A percentile compares a stretch with the other conserved stretches of the same genome.
These are phyloP conservation scores for Calephelis nemesis DNA, from an alignment of 1,140 invertebrate genomes.

Conservation along the genomic window DNA sequence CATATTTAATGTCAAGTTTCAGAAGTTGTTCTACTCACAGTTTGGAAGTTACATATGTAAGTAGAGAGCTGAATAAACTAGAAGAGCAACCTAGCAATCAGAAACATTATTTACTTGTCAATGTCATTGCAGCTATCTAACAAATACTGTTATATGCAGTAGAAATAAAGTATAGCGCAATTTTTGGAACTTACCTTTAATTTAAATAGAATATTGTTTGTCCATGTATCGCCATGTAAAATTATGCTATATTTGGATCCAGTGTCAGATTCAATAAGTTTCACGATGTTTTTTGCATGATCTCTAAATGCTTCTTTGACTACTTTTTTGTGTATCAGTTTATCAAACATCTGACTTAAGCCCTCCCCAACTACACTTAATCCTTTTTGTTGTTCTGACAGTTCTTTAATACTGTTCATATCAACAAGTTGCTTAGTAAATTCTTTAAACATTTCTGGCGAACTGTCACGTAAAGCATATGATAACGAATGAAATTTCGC, in stretches of 20 bases:
- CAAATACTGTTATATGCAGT: too few species aligned
- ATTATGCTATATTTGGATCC: constrained; percentile 30
- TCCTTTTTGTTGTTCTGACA: background rate
- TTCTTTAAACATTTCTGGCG: constrained; percentile 27
- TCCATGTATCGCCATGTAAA: constrained; percentile 31
- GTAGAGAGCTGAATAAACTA: too few species aligned
- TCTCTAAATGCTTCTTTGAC: constrained; percentile 13
- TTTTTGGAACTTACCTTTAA: constrained; percentile 20
- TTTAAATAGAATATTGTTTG: constrained; percentile 32
- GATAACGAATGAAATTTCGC: constrained; percentile 36
- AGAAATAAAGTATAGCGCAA: too few species aligned
- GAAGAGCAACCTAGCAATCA: too few species aligned
- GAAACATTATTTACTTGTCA: too few species aligned
- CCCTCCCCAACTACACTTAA: constrained; percentile 7
- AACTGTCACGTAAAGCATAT: constrained; percentile 26
- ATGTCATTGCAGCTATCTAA: too few species aligned
- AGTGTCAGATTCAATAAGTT: constrained; percentile 17
- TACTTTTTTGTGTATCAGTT: constrained; percentile 24
- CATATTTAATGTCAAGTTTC: too few species aligned
- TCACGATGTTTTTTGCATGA: constrained; percentile 2
- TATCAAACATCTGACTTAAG: constrained; percentile 26
- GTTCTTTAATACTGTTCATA: constrained; percentile 14
- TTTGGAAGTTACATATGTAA: too few species aligned
- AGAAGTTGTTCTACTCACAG: too few species aligned
- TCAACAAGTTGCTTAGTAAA: constrained; percentile 26